Base-by-base conservation (phyloP, 2,797 vertebrate genomes). In the Chromobotia macracanthus region DNA sequence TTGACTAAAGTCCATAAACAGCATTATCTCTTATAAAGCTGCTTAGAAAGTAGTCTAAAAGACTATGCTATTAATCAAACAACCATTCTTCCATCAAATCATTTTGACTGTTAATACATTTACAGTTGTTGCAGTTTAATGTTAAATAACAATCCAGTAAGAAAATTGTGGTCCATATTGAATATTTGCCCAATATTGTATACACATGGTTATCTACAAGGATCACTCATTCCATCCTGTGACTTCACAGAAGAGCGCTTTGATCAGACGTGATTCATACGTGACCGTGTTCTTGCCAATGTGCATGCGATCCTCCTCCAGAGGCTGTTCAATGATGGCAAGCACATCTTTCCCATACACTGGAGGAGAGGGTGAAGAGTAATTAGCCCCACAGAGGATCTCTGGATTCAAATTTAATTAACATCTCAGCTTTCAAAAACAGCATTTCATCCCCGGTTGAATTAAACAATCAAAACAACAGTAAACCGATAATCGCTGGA, bases 281-380 rank as follows among this genome's bases (percentile, higher is more conserved):
- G 96, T 98, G 82, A 98, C 95, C 0, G 96, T 98, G 85, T 98
- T 98, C 86, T 95, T 98, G 18, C 96, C 97, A 38, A 86, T 93
- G 85, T 96, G 95, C 66, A 93, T 87, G 77, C 85, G 94, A 31
- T 90, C 92, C 85, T 98, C 96, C 86, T 97, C 95, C 80, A 98
- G 92, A 0, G 96, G 96, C 78, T 96, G 95, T 84, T 98, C 97
- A 64, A 97, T 96, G 80, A 98, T 87, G 60, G 95, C 95, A 1
- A 95, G 93, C 60, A 97, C 95, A 63, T 95, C 95, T 85, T 88
- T 92, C 11, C 94, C 94, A n/a, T 94, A 94, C 69, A 84, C 94
- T 95, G 70, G 68, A 67, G 11, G 28, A 16, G 16, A 64, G 38
- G 50, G 25, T 25, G 3, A 41, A 81, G 63, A 74, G 61, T 63